Evolutionary conservation across 2,888 invertebrate genomes (phyloP), one percentile per base, ranked within the genome.

Genomic region (Agonum fuliginosum): DNA sequence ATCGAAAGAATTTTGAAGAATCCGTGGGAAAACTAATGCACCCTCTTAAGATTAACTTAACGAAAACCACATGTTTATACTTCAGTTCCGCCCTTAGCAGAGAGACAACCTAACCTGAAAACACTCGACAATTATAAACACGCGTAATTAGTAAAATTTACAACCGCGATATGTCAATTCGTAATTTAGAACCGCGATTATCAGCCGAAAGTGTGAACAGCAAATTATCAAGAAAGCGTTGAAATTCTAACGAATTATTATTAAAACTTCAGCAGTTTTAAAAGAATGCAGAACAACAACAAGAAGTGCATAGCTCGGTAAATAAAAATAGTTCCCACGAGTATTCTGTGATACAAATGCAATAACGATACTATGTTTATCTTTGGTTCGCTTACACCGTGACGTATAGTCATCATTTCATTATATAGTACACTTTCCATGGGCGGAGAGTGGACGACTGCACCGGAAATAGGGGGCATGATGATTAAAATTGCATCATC

Each of bases 371-470:
- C 67, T 48, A 12, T 75, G 75, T 75, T 75, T 75, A 75, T 62
- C 37, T 75, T 75, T 22, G 37, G 67, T 75, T 67, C 67, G 30
- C 67, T 75, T 75, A 75, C 67, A 75, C 62, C 65, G 74, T 74
- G 73, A 73, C 74, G 34, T 74, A 74, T 51, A 48, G 43, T 65
- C 75, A 75, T 75, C 65, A 67, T 58, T 58, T 74, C 74, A 46
- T 74, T 74, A 73, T 72, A 22, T 62, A 43, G 72, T 62, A 48
- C 51, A 30, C 20, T 22, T 70, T 14, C 19, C 74, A 58, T 58
- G n/a, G 43, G 19, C 74, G 74, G 27, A 12, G 58, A 46, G 19
- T 46, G 22, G 70, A 17, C 10, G n/a, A 20, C 54, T 10, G 71
- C n/a, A 37, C 22, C 22, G 54, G 54, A 54, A 54, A 54, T 37